Evolutionary conservation across 2,113 vertebrate genomes (phyloP).

Genomic region (Nymphicus hollandicus): DNA sequence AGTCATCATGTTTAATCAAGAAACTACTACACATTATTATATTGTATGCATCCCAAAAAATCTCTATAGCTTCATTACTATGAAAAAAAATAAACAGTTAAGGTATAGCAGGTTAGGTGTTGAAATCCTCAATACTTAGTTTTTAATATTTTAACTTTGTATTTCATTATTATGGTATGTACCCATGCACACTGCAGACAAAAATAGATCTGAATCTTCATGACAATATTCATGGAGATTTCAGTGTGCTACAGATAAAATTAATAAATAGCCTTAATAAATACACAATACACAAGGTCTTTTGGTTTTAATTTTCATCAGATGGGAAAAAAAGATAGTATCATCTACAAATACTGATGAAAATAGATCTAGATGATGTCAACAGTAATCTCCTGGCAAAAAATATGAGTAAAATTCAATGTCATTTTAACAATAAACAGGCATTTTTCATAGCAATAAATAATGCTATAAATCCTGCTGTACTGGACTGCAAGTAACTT

Average conservation of each 20-base stretch:
- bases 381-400: constrained; percentile 6
- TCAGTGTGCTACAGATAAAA: not conserved
- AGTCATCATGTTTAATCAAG: not conserved
- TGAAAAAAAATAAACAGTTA: not conserved
- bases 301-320: not conserved
- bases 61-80: not conserved
- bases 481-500: constrained; percentile 67
- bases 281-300: not conserved
- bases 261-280: not conserved
- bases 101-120: not conserved
- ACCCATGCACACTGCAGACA: not conserved
- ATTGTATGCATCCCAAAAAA: not conserved
- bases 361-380: constrained; percentile 16
- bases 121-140: not conserved
- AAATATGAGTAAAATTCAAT: constrained; percentile 64
- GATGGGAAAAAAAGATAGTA: not conserved
- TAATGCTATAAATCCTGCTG: constrained; percentile 63
- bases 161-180: not conserved
- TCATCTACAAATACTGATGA: not conserved
- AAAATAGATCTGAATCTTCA: not conserved
- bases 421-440: constrained; percentile 70
- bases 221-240: not conserved
- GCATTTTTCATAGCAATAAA: constrained; percentile 69
- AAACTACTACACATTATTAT: not conserved
- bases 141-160: not conserved